Evolutionary conservation across 2,113 vertebrate species (phyloP), one percentile per base, ranked within the genome.

Genomic region (Eonycteris spelaea): DNA sequence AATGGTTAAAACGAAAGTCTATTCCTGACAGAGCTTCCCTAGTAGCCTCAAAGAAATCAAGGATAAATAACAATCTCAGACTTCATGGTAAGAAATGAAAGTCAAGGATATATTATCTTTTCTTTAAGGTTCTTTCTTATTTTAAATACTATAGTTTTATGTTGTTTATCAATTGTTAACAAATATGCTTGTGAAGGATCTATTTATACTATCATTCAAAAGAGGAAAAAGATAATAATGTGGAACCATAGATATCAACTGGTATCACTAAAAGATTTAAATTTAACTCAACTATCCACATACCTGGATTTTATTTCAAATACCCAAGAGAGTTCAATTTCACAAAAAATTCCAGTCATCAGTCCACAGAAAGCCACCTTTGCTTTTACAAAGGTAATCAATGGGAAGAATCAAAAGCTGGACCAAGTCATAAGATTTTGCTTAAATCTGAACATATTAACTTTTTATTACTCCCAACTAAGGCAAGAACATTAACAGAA

Each of bases 281-380:
- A 63, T 61, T 80, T 53, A 79, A 75, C 14, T 94, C 9, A 75
- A 0, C 43, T 70, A 45, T 90, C 79, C 83, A 35, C 38, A 68
- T 84, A 7, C 12, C 57, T 92, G 38, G 38, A 84, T 93, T 93
- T 95, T 90, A 68, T 89, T 79, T 38, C 57, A 83, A 65, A 80
- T 57, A 16, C 33, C 22, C 16, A 82, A 75, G 26, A 18, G 38
- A 67, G 3, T 90, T 87, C 28, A 70, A 0, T 94, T 96, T 78
- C 24, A 53, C 45, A 48, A 57, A 48, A 74, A 43, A 21, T 68
- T 28, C 28, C 28, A 57, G 57, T 78, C 48, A 16, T 67, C 21
- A 14, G 2, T 28, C 45, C 30, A 78, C 12, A 48, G 30, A 74
- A 71, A 11, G 61, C 68, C 12, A 55, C 38, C 55, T 59, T 59